Conservation (phyloP, 2,888 invertebrate genomes). For the Mermis nigrescens region DNA sequence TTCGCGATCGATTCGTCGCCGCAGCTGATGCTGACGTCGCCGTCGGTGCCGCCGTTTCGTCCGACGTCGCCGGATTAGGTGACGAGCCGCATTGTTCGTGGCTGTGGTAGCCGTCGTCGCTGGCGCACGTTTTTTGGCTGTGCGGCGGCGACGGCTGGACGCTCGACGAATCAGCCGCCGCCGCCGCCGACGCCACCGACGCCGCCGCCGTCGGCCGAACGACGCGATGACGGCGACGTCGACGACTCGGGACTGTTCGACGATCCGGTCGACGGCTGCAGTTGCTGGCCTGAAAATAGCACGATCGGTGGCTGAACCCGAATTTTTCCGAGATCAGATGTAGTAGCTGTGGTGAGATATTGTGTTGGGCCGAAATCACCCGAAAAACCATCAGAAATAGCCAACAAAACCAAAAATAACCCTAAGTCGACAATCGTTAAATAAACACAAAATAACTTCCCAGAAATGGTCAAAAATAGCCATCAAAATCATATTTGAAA, state of each 20-base stretch:
- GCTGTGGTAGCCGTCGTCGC: slow-evolving; percentile 15
- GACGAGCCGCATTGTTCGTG: neutral
- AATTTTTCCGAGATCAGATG: too few species aligned
- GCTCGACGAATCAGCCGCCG: neutral
- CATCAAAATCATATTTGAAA: too few species aligned
- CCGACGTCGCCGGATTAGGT: neutral
- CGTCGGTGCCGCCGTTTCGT: too few species aligned
- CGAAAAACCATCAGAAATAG: too few species aligned
- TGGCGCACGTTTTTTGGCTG: neutral
- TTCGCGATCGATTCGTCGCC: neutral
- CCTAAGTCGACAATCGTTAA: too few species aligned
- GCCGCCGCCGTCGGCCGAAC: neutral
- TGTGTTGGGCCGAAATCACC: too few species aligned
- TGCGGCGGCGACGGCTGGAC: slow-evolving; percentile 6
- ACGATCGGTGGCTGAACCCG: too few species aligned
- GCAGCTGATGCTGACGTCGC: too few species aligned
- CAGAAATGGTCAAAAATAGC: too few species aligned
- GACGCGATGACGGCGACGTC: neutral
- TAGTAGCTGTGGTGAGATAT: too few species aligned
- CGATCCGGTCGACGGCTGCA: neutral
- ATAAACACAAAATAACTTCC: too few species aligned
- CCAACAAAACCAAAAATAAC: too few species aligned
- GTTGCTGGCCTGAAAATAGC: slow-evolving; percentile 6
- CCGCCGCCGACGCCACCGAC: neutral
- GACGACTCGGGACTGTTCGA: neutral